Evolutionary conservation across 2,797 vertebrate species (phyloP).

Genomic region (Darevskia mixta): DNA sequence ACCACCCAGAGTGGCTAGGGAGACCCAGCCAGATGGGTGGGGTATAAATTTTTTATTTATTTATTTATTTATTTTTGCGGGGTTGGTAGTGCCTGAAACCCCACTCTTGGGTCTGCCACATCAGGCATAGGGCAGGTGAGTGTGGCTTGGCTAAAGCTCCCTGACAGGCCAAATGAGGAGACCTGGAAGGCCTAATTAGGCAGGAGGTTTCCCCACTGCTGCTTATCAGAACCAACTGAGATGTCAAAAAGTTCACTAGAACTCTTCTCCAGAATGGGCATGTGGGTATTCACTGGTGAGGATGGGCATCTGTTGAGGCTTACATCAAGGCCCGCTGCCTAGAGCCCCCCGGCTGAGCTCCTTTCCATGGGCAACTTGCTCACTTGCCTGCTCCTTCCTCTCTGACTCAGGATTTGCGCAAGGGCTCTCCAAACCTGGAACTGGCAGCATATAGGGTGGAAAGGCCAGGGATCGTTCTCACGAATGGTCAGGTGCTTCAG

Average conservation of each 20-base stretch:
- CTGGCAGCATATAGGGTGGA: not conserved
- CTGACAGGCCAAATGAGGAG: no score
- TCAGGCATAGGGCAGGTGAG: no score
- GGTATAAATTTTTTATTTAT: no score
- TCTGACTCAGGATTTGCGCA: not conserved
- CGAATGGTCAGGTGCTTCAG: not conserved
- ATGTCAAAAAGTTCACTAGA: not conserved
- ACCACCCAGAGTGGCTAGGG: no score
- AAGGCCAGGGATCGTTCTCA: not conserved
- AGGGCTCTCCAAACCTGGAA: not conserved
- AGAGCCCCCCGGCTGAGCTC: not conserved
- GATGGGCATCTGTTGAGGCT: not conserved
- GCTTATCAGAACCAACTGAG: no score
- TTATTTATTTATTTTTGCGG: no score
- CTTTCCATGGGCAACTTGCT: not conserved
- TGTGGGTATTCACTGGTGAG: not conserved
- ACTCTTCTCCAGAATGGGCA: not conserved
- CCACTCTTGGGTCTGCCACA: no score
- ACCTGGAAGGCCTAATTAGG: no score
- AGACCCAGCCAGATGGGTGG: no score
- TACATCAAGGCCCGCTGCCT: not conserved
- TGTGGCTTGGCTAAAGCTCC: no score
- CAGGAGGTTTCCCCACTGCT: not conserved
- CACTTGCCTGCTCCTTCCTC: not conserved
- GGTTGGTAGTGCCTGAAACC: no score